Percentiles rank a stretch among this genome's conserved stretches.
Conservation (phyloP, 1,140 invertebrate genomes). For the Portunus trituberculatus region DNA sequence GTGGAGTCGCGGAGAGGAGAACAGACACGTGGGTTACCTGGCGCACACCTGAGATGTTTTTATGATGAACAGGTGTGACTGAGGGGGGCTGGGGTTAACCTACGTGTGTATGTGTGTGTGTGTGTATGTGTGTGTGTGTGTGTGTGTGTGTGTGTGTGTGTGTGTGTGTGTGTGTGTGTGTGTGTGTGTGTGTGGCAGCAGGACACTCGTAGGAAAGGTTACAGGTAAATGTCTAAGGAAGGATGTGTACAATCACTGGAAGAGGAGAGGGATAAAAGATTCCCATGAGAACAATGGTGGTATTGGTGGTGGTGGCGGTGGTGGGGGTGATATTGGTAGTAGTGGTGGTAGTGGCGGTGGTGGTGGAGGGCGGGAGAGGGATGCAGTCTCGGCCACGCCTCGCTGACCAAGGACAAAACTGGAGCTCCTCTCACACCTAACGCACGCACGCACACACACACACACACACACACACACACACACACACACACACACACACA, state of each 20-base stretch:
- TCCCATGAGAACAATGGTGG: constrained; percentile 1
- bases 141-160: neutral
- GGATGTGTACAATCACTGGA: neutral
- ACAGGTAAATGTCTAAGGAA: neutral
- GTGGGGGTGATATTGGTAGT: neutral
- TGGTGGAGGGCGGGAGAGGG: neutral
- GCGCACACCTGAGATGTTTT: neutral
- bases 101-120: neutral
- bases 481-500: constrained; percentile 59
- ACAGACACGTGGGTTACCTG: neutral
- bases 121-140: neutral
- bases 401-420: constrained; percentile 49
- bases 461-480: constrained; percentile 57
- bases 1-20: neutral
- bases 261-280: neutral
- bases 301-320: neutral
- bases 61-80: neutral
- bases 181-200: no score
- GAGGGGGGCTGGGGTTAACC: neutral
- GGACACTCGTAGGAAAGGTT: neutral
- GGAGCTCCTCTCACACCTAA: neutral
- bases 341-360: neutral
- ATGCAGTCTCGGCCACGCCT: constrained; percentile 40
- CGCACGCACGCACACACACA: constrained; percentile 45
- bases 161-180: neutral